Percentiles rank a stretch among this genome's conserved stretches.
Evolutionary conservation across 2,888 invertebrate species (phyloP).

Genomic region (Oxytorus armatus): DNA sequence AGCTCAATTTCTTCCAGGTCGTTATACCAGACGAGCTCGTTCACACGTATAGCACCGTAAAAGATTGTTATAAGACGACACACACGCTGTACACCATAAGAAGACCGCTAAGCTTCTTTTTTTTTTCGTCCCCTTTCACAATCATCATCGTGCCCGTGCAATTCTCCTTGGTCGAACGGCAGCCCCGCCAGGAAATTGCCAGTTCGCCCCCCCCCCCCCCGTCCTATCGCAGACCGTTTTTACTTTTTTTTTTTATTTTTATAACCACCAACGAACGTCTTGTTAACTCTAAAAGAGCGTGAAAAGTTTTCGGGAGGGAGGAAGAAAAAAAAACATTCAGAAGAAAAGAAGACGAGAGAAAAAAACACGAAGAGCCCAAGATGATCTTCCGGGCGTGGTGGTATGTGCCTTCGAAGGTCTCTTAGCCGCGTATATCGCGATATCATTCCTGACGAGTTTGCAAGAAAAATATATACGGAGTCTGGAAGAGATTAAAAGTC

Average conservation of each 20-base stretch:
- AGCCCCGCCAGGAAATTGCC: constrained; percentile 54
- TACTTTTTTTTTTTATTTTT: constrained; percentile 20
- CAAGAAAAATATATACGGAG: constrained; percentile 15
- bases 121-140: too few relatives aligned
- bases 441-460: constrained; percentile 34
- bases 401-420: constrained; percentile 42
- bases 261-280: constrained; percentile 54
- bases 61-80: constrained; percentile 9
- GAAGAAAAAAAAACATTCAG: constrained; percentile 27
- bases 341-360: constrained; percentile 1
- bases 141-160: constrained; percentile 34
- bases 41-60: constrained; percentile 5
- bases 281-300: constrained; percentile 61
- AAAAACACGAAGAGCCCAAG: background rate
- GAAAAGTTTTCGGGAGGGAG: constrained; percentile 46
- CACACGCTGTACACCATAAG: background rate
- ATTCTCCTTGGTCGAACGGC: constrained; percentile 37
- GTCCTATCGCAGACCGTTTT: too few relatives aligned
- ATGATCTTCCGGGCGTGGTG: constrained; percentile 27
- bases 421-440: constrained; percentile 30
- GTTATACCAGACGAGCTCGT: constrained; percentile 7
- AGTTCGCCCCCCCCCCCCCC: constrained; percentile 10
- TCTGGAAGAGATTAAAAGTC: constrained; percentile 52
- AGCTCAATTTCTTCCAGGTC: constrained; percentile 45
- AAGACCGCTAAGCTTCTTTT: constrained; percentile 8